A percentile compares a stretch with the other conserved stretches of the same genome.
Evolutionary conservation across 2,113 vertebrate species (phyloP).

Genomic region (Tympanuchus pallidicinctus): DNA sequence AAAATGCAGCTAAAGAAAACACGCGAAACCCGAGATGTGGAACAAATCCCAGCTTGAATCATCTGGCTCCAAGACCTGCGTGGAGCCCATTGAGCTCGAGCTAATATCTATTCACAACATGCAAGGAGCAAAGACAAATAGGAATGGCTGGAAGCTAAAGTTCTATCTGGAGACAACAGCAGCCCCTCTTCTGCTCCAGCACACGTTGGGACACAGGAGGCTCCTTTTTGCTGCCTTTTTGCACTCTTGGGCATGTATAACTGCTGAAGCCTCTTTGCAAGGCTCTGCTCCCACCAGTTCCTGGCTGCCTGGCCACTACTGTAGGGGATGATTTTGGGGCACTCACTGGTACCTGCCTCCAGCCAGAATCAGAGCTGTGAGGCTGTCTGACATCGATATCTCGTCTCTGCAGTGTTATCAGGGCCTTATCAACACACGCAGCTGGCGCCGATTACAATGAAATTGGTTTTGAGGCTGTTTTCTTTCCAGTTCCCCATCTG

Average conservation of each 20-base stretch:
- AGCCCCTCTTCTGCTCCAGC: background rate
- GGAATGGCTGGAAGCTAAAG: constrained; percentile 36
- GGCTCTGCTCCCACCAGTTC: background rate
- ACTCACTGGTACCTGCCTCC: background rate
- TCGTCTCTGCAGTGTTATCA: background rate
- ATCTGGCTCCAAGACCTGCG: constrained; percentile 38
- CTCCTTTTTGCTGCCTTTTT: background rate
- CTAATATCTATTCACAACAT: constrained; percentile 69
- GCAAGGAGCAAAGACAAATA: constrained; percentile 53
- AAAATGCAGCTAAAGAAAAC: constrained; percentile 58
- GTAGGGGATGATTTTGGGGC: background rate
- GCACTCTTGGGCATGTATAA: background rate
- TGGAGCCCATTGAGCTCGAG: constrained; percentile 55
- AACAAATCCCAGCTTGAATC: constrained; percentile 73
- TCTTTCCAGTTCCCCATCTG: background rate
- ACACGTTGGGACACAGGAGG: background rate
- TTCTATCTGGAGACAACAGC: background rate
- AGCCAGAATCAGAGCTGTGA: rapidly evolving
- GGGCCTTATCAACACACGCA: background rate
- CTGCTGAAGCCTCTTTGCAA: background rate
- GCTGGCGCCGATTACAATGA: background rate
- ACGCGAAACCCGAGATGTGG: constrained; percentile 48
- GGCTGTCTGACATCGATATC: background rate
- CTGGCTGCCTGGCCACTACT: background rate
- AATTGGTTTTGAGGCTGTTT: constrained; percentile 49